Base-by-base conservation (phyloP, 2,888 invertebrate species). In the Netelia inedita region DNA sequence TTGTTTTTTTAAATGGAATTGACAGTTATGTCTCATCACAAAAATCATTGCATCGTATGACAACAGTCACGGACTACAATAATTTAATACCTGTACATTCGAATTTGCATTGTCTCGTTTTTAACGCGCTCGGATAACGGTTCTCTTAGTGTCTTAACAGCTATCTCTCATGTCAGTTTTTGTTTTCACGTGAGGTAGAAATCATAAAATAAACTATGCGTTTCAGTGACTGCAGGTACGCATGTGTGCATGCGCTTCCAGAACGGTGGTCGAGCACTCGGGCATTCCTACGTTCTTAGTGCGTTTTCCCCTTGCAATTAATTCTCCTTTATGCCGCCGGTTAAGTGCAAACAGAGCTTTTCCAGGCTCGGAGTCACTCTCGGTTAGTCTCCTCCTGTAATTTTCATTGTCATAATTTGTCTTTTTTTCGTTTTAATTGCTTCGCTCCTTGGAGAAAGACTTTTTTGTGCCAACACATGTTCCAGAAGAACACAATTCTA, bases 171-270 rank as follows among this genome's bases (percentile, higher is more conserved):
- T 50, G 61, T 71, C 53, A 65, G 41, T 63, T 65, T 71, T n/a
- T 28, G n/a, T 11, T 53, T 35, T 41, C 50, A 35, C 14, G 8
- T 57, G 66, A 73, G 50, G 73, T 46, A 41, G n/a, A 57, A 68
- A 80, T 73, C 61, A 79, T 73, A 57, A 68, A 73, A 73, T 74
- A 74, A 80, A 68, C 66, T 46, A 50, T 50, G 46, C 66, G 66
- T 16, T 59, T 50, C 46, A 41, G 9, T 6, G 35, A 59, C 69
- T n/a, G 35, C 41, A 5, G n/a, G 28, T 14, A 63, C 8, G 16
- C 21, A 23, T 9, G 2, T 59, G 21, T 21, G 19, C 11, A 63
- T n/a, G 16, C 28, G 1, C 8, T 5, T 35, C 41, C 2, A 16
- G 35, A 23, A 16, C 72, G 66, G 66, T 41, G 72, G 66, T 73